Conservation (phyloP, 1,140 invertebrate species). For the Tetranychus urticae region DNA sequence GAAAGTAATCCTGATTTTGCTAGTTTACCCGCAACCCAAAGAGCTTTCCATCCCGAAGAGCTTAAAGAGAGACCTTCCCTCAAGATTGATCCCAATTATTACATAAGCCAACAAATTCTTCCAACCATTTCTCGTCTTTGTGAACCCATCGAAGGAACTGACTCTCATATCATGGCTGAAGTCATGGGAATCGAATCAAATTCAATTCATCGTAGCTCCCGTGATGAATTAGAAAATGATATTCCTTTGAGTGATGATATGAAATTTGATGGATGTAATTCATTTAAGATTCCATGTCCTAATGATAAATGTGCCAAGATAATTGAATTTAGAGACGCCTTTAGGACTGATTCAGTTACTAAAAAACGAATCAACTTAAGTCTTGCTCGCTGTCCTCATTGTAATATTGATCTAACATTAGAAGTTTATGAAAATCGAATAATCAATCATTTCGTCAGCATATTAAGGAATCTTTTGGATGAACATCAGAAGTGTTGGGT, state of each 20-base stretch:
- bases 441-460: conserved; percentile 6
- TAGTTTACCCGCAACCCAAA: conserved; percentile 47
- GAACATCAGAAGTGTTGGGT: conserved; percentile 32
- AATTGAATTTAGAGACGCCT: conserved; percentile 1
- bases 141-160: conserved; percentile 81
- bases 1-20: conserved; percentile 32
- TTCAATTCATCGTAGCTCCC: not conserved
- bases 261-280: conserved; percentile 6
- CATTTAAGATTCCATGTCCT: conserved; percentile 3
- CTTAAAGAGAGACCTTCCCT: conserved; percentile 36
- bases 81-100: conserved; percentile 47
- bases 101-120: conserved; percentile 65
- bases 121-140: conserved; percentile 80
- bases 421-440: not conserved
- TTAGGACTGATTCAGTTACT: not conserved
- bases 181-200: conserved; percentile 38
- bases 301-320: not conserved
- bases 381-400: conserved; percentile 6
- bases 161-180: conserved; percentile 64
- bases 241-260: not conserved
- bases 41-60: conserved; percentile 83
- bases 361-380: not conserved
- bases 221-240: not conserved
- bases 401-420: not conserved
- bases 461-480: not conserved